These are phyloP conservation scores for Lepidocolaptes lacrymiger DNA, from an alignment of 2,797 vertebrate genomes.

Conservation along the genomic window DNA sequence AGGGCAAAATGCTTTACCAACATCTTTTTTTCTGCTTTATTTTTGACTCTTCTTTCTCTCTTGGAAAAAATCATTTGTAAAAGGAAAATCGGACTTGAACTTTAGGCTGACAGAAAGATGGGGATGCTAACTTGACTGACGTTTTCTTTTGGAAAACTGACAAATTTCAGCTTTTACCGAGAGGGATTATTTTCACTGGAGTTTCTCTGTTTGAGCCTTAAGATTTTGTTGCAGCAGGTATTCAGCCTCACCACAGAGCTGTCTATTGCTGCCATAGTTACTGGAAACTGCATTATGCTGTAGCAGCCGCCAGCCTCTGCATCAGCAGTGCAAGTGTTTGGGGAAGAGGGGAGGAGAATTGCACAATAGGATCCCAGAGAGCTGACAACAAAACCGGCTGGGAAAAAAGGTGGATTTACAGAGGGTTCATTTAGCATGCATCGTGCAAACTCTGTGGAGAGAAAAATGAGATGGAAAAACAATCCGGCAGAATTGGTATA, in stretches of 20 bases:
- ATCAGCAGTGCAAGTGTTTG: constrained; percentile 56
- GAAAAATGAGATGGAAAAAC: constrained; percentile 17
- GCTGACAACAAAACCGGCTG: constrained; percentile 37
- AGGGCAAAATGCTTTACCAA: neutral
- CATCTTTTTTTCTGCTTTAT: neutral
- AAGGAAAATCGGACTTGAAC: neutral
- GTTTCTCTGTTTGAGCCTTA: constrained; percentile 13
- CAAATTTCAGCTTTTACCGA: neutral
- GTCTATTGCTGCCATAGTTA: constrained; percentile 66
- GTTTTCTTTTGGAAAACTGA: neutral
- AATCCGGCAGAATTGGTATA: neutral
- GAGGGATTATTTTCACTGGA: neutral
- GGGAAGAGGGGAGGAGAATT: constrained; percentile 57
- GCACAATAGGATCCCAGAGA: constrained; percentile 51
- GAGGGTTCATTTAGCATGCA: constrained; percentile 16
- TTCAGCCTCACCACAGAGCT: constrained; percentile 2
- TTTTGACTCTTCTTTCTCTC: neutral
- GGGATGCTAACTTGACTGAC: neutral
- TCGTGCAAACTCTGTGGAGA: constrained; percentile 21
- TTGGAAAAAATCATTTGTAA: neutral
- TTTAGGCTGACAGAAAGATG: neutral
- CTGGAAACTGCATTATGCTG: constrained; percentile 72
- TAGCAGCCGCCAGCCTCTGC: constrained; percentile 66
- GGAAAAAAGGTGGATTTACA: constrained; percentile 44
- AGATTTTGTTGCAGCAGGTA: constrained; percentile 40